phyloP scores from a whole-genome alignment of 2,888 invertebrate species.

The Smittia sp. region DNA sequence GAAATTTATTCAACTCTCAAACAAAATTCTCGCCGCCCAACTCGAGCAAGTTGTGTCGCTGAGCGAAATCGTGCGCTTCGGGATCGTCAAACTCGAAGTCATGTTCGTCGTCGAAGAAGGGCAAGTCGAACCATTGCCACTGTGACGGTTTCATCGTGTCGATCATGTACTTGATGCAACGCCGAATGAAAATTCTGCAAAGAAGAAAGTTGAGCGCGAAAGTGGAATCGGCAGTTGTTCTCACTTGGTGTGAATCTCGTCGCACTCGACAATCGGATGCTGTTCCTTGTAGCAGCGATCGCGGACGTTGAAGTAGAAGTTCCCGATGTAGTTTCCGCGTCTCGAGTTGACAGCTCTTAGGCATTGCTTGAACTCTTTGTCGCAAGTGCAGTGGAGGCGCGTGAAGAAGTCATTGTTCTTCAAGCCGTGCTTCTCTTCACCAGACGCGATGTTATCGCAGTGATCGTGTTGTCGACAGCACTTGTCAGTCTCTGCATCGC shows the following conservation, averaged over 20 bases:
- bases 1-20: background rate
- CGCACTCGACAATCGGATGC: conserved; percentile 48
- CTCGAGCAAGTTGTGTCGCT: background rate
- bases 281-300: conserved; percentile 49
- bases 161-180: conserved; percentile 50
- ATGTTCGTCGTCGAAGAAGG: conserved; percentile 47
- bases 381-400: conserved; percentile 51
- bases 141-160: conserved; percentile 46
- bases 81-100: conserved; percentile 23
- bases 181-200: conserved; percentile 46
- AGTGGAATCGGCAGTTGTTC: conserved; percentile 12
- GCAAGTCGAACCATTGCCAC: conserved; percentile 53
- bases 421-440: conserved; percentile 46
- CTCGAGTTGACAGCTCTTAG: conserved; percentile 48
- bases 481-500: conserved; percentile 73
- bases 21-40: background rate
- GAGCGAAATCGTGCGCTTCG: conserved; percentile 11
- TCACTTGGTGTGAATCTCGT: conserved; percentile 47
- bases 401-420: conserved; percentile 51
- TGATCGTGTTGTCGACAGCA: conserved; percentile 85
- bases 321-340: conserved; percentile 49
- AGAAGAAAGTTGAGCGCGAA: background rate
- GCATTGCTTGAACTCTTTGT: conserved; percentile 51
- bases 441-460: conserved; percentile 51
- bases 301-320: conserved; percentile 49